Evolutionary conservation across 35 echinoderm and acorn worm genomes (phyloP).

Genomic region (Anneissia japonica): DNA sequence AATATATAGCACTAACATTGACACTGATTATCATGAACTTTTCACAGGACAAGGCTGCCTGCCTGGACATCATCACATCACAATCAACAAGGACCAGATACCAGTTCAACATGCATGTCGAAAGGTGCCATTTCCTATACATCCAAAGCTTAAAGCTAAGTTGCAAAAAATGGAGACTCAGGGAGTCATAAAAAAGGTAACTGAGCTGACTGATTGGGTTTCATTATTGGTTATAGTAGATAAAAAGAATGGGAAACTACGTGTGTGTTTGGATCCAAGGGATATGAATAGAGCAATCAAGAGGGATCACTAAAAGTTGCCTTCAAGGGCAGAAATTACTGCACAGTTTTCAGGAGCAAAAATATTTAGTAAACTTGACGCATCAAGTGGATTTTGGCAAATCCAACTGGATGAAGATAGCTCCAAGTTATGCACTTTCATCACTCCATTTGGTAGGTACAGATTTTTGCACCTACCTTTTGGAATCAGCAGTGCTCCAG

Average conservation of each 20-base stretch:
- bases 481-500: slow-evolving; percentile 24
- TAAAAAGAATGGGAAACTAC: slow-evolving; percentile 36
- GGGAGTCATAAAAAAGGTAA: slow-evolving; percentile 24
- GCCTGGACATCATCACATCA: slow-evolving; percentile 22
- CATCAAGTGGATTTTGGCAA: slow-evolving; percentile 55
- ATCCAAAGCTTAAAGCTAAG: too few species aligned
- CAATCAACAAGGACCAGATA: background rate
- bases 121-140: too few species aligned
- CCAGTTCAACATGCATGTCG: slow-evolving; percentile 18
- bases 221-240: background rate
- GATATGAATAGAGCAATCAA: slow-evolving; percentile 47
- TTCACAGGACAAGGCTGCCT: slow-evolving; percentile 41
- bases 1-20: background rate
- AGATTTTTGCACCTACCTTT: slow-evolving; percentile 51
- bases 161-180: background rate
- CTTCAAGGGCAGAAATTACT: slow-evolving; percentile 22
- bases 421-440: slow-evolving; percentile 36
- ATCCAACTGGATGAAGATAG: slow-evolving; percentile 38
- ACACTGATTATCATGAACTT: slow-evolving; percentile 26
- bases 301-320: slow-evolving; percentile 51
- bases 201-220: slow-evolving; percentile 20
- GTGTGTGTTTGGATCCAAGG: slow-evolving; percentile 56
- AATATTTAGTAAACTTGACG: slow-evolving; percentile 40
- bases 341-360: slow-evolving; percentile 29
- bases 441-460: slow-evolving; percentile 57